These are phyloP conservation scores for Diplolepis rosae DNA, from an alignment of 2,888 invertebrate genomes.

Conservation along the genomic window DNA sequence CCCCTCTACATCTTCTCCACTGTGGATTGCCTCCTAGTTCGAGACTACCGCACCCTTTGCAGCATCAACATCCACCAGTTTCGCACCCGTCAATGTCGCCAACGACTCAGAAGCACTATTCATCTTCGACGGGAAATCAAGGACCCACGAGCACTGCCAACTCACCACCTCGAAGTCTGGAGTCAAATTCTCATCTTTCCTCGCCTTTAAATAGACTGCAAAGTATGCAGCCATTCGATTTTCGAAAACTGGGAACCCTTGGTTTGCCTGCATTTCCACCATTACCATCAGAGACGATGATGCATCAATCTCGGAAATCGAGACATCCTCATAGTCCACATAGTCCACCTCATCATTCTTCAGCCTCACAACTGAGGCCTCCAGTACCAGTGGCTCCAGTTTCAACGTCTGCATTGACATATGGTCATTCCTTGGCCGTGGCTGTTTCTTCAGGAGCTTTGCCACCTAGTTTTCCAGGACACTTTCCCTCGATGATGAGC, in stretches of 20 bases:
- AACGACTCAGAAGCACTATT: constrained; percentile 74
- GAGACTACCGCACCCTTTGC: constrained; percentile 71
- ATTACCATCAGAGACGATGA: constrained; percentile 34
- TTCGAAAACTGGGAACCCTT: constrained; percentile 83
- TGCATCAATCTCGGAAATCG: constrained; percentile 34
- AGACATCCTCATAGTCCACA: constrained; percentile 68
- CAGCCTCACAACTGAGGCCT: constrained; percentile 63
- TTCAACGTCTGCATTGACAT: constrained; percentile 65
- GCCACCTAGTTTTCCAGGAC: constrained; percentile 68
- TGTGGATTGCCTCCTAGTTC: constrained; percentile 73
- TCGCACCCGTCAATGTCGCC: constrained; percentile 74
- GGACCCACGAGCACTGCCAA: constrained; percentile 75
- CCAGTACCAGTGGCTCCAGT: constrained; percentile 67
- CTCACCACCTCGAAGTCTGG: constrained; percentile 78
- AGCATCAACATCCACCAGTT: constrained; percentile 65
- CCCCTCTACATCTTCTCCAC: constrained; percentile 69
- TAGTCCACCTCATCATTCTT: constrained; percentile 64
- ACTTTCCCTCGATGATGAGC: constrained; percentile 66
- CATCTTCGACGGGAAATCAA: constrained; percentile 63
- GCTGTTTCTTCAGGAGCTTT: constrained; percentile 67
- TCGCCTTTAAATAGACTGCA: constrained; percentile 92
- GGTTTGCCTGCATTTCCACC: constrained; percentile 78
- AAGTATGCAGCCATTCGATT: constrained; percentile 97
- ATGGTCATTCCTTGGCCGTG: constrained; percentile 67
- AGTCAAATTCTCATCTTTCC: constrained; percentile 63